A percentile compares a stretch with the other conserved stretches of the same genome.
These are phyloP conservation scores for Pantelozetes paolii DNA, from an alignment of 2,888 invertebrate genomes.

Conservation along the genomic window DNA sequence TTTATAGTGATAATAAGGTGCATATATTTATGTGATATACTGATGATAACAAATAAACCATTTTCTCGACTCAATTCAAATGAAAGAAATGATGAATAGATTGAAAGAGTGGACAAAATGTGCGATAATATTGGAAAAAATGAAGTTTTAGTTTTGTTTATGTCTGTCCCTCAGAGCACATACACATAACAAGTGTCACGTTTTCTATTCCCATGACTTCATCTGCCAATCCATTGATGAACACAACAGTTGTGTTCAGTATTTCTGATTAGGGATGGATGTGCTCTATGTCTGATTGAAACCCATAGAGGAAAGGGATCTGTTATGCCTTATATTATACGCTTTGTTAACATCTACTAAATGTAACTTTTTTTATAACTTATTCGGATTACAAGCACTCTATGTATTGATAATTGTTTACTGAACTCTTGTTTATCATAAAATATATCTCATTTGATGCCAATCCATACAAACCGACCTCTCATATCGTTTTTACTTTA, in stretches of 20 bases:
- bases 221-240: not conserved
- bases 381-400: not conserved
- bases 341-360: not conserved
- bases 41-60: no score
- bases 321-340: not conserved
- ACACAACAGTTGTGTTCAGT: not conserved
- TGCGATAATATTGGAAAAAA: not conserved
- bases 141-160: no score
- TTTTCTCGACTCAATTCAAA: no score
- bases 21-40: no score
- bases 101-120: not conserved
- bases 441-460: not conserved
- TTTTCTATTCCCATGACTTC: slow-evolving; percentile 18
- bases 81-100: no score
- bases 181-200: slow-evolving; percentile 10
- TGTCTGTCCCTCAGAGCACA: not conserved
- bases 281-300: slow-evolving; percentile 18
- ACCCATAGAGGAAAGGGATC: not conserved
- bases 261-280: not conserved
- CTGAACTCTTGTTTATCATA: not conserved
- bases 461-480: not conserved
- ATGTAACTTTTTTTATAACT: slow-evolving; percentile 3
- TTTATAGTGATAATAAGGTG: no score
- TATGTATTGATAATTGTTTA: slow-evolving; percentile 1
- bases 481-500: not conserved